Evolutionary conservation across 53 echinoderm and acorn worm species (phyloP), one percentile per base, ranked within the genome.

Genomic region (Temnopleurus reevesii): DNA sequence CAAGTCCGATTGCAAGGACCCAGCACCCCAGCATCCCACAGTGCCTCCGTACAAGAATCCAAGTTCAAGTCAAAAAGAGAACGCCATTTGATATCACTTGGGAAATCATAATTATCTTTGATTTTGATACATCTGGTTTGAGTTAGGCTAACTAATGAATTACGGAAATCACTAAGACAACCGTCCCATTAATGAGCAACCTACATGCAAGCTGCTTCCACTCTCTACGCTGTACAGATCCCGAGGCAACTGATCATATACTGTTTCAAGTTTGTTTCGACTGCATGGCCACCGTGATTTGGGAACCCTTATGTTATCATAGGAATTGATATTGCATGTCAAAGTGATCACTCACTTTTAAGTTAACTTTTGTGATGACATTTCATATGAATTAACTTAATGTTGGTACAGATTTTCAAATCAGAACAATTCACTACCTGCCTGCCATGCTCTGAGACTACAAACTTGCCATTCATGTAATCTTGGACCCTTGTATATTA

Each of bases 101-200:
- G 53, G 83, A 35, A 53, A 51, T 56, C 33, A 51, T 47, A 56
- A 83, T 83, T 83, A 83, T 23, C 55, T 34, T 19, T 28, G 34
- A 21, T 35, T 34, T 19, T 28, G 34, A 21, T 35, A 83, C 83
- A 83, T 83, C 83, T 83, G 83, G 55, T 56, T 83, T 83, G 54
- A 83, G 83, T 83, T 83, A 26, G 53, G 51, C 18, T 10, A 36
- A 55, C 53, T 54, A 55, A 83, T 83, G 83, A 55, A 53, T 54
- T 53, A 54, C 83, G 51, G 83, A 53, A 83, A 79, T 79, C 29
- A 47, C 29, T 24, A 79, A 79, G 79, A 79, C 79, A 79, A 79
- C 47, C 49, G 30, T 46, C 30, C 79, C 10, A 79, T 77, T 23
- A 31, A 33, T 34, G 4, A 17, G 63, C 21, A 71, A 71, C n/a